phyloP scores from a whole-genome alignment of 2,888 invertebrate genomes.

The Pyrrhia umbra region DNA sequence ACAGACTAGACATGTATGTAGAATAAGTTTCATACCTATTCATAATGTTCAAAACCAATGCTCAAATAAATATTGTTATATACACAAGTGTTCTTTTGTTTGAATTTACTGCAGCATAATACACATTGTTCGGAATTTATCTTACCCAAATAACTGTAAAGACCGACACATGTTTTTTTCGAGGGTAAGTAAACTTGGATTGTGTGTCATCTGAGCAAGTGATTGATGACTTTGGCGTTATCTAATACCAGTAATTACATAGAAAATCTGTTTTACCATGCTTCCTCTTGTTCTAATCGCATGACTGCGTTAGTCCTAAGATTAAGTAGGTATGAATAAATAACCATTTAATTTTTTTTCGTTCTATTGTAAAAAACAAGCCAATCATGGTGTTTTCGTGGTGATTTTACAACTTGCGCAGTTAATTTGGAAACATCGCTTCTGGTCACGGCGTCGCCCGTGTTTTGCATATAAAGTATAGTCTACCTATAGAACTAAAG shows the following conservation, averaged over 20 bases:
- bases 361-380: not conserved
- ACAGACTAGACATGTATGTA: conserved; percentile 53
- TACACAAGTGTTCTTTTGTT: conserved; percentile 12
- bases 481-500: too few species aligned
- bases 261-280: not conserved
- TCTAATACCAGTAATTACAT: conserved; percentile 5
- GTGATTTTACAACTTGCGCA: not conserved
- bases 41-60: conserved; percentile 58
- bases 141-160: conserved; percentile 8
- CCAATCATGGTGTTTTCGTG: conserved; percentile 2
- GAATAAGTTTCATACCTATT: conserved; percentile 47
- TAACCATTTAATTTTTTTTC: not conserved
- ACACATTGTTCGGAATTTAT: not conserved
- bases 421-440: too few species aligned
- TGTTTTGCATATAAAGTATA: too few species aligned
- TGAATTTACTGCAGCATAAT: not conserved
- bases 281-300: conserved; percentile 19
- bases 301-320: conserved; percentile 1
- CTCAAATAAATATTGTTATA: conserved; percentile 64
- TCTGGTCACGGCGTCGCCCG: too few species aligned
- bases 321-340: not conserved
- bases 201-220: conserved; percentile 2
- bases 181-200: conserved; percentile 15
- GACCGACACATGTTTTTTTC: conserved; percentile 6
- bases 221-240: conserved; percentile 28